Evolutionary conservation across 1,140 invertebrate species (phyloP).

Genomic region (Micrasema minimum): DNA sequence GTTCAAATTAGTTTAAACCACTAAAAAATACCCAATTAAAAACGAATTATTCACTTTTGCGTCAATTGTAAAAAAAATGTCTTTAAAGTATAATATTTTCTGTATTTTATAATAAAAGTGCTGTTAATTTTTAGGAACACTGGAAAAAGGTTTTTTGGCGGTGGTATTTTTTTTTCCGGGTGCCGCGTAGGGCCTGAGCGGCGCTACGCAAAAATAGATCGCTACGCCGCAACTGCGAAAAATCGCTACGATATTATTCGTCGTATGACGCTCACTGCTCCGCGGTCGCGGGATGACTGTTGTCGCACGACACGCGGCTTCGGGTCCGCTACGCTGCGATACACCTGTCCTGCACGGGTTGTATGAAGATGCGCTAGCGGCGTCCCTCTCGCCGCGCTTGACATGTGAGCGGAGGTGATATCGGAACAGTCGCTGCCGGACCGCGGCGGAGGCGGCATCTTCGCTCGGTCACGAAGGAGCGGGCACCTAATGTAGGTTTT

Average conservation of each 20-base stretch:
- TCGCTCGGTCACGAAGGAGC: constrained; percentile 7
- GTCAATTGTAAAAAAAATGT: not conserved
- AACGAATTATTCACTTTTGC: not conserved
- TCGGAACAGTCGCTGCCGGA: constrained; percentile 22
- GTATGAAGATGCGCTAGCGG: constrained; percentile 35
- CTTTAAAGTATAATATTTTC: not conserved
- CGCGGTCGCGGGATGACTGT: constrained; percentile 40
- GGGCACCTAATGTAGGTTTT: not conserved
- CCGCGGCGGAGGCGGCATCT: constrained; percentile 20
- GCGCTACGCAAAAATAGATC: constrained; percentile 2
- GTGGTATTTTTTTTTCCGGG: no score
- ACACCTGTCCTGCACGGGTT: constrained; percentile 20
- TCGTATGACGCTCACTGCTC: constrained; percentile 27
- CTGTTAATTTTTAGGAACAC: no score
- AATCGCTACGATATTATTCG: constrained; percentile 3
- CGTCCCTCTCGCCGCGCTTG: constrained; percentile 15
- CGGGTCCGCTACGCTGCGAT: constrained; percentile 5
- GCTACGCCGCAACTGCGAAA: constrained; percentile 12
- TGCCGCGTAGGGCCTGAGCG: constrained; percentile 2
- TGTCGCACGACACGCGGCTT: constrained; percentile 4
- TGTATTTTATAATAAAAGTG: no score
- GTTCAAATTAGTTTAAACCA: not conserved
- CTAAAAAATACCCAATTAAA: not conserved
- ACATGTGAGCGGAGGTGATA: constrained; percentile 26
- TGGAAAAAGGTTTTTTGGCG: no score